Base-by-base conservation (phyloP, 2,888 invertebrate species). In the Papilio gigon region DNA sequence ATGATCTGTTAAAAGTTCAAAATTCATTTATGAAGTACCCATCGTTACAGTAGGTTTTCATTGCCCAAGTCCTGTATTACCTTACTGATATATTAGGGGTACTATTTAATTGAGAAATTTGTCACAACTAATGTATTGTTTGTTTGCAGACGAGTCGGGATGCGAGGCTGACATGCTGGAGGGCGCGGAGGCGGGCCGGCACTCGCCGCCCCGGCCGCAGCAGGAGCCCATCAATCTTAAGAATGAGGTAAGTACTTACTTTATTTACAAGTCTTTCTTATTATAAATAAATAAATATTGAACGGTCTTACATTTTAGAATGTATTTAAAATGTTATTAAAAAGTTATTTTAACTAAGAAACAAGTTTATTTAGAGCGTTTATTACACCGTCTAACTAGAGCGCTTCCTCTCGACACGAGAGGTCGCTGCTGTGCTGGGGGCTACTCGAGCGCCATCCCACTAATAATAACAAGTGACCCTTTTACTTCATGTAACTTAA, bases 131-230 rank as follows among this genome's bases (percentile, higher is more conserved):
- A n/a, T n/a, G n/a, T n/a, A n/a, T n/a, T n/a, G 4, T 17, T 20
- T 22, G 27, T 53, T 20, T 84, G 17, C 93, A 95, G 95, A 95
- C 94, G 95, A 95, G 91, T 95, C 95, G 94, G 95, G 95, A 95
- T 95, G 95, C 95, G 95, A 95, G 95, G 95, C 94, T 95, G 95
- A 95, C 94, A 95, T 95, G 95, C 94, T 95, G 93, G 95, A 95
- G 92, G 95, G 95, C 88, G 93, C 93, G 89, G 93, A 93, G 86
- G 95, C 94, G 93, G 95, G 94, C 72, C 89, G 90, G 88, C 90
- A 86, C 85, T 86, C 92, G 89, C 89, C 92, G 89, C 91, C 92
- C 86, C 90, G 91, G 87, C 89, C 89, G 86, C 91, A 90, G 82
- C 90, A 89, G 83, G 91, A 92, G 86, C 92, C 92, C 84, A 92